phyloP scores from a whole-genome alignment of 2,113 vertebrate genomes.

The Helogale parvula region DNA sequence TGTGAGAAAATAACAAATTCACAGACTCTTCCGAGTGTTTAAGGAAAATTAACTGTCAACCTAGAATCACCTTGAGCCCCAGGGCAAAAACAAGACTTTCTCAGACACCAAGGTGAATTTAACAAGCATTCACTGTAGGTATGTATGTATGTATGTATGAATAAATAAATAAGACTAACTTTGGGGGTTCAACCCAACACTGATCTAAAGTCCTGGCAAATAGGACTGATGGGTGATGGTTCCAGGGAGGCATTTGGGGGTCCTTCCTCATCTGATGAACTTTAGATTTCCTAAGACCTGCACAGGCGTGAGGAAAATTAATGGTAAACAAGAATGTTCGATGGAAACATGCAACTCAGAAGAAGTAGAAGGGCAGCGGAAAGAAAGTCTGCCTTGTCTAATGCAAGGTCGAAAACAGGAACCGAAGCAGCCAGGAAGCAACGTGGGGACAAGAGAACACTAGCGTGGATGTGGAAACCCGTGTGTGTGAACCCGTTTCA shows the following conservation, averaged over 20 bases:
- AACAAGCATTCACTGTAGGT: neutral
- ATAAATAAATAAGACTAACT: too few species aligned
- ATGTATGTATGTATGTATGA: too few species aligned
- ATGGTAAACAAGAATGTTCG: neutral
- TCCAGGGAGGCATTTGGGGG: neutral
- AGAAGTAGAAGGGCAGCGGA: neutral
- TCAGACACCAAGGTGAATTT: neutral
- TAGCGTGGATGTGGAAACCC: neutral
- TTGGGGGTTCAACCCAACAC: neutral
- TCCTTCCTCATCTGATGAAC: neutral
- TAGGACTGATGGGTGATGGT: neutral
- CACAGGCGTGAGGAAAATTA: neutral
- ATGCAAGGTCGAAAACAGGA: neutral
- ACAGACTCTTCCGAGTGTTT: neutral
- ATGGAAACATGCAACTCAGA: too few species aligned
- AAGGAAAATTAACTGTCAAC: neutral
- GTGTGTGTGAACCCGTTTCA: neutral
- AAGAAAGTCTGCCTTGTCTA: neutral
- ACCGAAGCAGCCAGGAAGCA: neutral
- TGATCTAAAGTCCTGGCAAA: neutral
- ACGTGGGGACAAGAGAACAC: neutral
- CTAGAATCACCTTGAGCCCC: neutral
- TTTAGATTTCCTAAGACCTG: neutral
- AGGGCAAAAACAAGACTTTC: neutral
- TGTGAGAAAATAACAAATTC: neutral